phyloP scores from a whole-genome alignment of 2,797 vertebrate genomes.

The Sardinella longiceps region DNA sequence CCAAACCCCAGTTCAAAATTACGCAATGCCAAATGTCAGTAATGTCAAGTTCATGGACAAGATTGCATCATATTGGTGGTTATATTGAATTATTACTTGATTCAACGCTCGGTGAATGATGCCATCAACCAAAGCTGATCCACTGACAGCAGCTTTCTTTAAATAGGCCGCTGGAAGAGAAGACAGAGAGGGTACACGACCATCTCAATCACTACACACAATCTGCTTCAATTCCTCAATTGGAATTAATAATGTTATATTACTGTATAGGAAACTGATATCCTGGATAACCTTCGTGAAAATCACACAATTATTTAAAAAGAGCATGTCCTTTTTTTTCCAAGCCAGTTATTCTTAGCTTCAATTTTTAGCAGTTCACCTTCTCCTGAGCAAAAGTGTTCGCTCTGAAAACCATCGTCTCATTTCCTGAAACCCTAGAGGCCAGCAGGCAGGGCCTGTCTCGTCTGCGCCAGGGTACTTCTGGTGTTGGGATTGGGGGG shows the following conservation, averaged over 20 bases:
- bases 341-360: conserved; percentile 24
- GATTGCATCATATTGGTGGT: not conserved
- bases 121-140: not conserved
- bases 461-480: conserved; percentile 35
- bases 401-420: conserved; percentile 45
- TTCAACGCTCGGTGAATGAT: not conserved
- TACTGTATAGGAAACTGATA: not conserved
- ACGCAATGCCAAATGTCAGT: not conserved
- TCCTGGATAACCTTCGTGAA: not conserved
- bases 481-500: too few relatives aligned
- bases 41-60: conserved; percentile 2
- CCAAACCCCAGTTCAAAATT: not conserved
- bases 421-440: conserved; percentile 38
- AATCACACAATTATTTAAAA: conserved; percentile 20
- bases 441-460: conserved; percentile 31
- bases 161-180: not conserved
- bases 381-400: conserved; percentile 37
- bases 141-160: not conserved
- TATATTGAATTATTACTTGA: not conserved
- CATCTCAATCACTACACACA: not conserved
- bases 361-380: conserved; percentile 42
- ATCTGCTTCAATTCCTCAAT: not conserved
- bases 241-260: not conserved
- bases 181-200: not conserved
- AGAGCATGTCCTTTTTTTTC: not conserved